Evolutionary conservation across 2,113 vertebrate species (phyloP).

Genomic region (Sapayoa aenigma): DNA sequence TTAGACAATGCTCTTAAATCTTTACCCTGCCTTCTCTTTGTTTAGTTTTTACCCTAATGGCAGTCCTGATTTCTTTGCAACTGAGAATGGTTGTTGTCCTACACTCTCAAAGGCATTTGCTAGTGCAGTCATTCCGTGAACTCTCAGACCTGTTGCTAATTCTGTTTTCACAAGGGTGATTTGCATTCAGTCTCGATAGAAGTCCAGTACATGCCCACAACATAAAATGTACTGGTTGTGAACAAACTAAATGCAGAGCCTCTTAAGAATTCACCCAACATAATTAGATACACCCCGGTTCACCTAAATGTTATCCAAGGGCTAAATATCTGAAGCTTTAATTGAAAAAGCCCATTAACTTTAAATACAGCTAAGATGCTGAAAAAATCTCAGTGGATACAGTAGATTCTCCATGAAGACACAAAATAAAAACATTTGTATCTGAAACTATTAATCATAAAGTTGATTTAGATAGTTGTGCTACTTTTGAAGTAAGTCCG

Average conservation of each 20-base stretch:
- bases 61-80: neutral
- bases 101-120: neutral
- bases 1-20: neutral
- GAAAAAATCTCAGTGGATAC: conserved; percentile 65
- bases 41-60: neutral
- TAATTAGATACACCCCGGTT: conserved; percentile 71
- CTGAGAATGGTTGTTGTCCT: neutral
- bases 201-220: conserved; percentile 10
- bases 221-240: conserved; percentile 53
- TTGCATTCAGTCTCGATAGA: conserved; percentile 33
- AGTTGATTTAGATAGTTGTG: conserved; percentile 45
- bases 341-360: conserved; percentile 78
- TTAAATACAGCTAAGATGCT: conserved; percentile 70
- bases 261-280: conserved; percentile 66
- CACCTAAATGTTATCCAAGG: conserved; percentile 72
- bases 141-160: neutral
- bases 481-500: conserved; percentile 34
- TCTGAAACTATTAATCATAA: conserved; percentile 64
- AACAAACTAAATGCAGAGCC: conserved; percentile 41
- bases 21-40: neutral
- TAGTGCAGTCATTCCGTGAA: conserved; percentile 15
- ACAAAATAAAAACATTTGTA: conserved; percentile 53
- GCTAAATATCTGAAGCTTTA: conserved; percentile 74
- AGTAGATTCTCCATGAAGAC: conserved; percentile 55
- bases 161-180: conserved; percentile 40